Percentiles rank a stretch among this genome's conserved stretches.
phyloP scores from a whole-genome alignment of 2,888 invertebrate genomes.

The Eurytoma californica region DNA sequence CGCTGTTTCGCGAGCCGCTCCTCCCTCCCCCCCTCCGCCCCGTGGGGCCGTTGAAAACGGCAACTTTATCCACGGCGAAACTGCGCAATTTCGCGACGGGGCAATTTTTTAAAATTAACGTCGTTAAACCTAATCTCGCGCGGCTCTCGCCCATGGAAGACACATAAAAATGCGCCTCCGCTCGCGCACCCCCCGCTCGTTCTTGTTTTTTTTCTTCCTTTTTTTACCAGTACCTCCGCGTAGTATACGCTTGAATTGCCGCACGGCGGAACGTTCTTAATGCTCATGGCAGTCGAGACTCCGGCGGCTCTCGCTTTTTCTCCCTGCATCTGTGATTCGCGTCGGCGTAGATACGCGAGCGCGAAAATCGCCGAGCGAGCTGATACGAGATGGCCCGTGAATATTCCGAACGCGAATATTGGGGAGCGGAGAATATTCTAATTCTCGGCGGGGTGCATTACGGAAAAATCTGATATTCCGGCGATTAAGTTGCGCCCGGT shows the following conservation, averaged over 20 bases:
- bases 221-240: neutral
- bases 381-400: conserved; percentile 44
- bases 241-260: conserved; percentile 62
- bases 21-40: neutral
- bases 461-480: neutral
- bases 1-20: conserved; percentile 31
- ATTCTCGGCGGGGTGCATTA: conserved; percentile 9
- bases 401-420: conserved; percentile 41
- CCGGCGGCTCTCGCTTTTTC: conserved; percentile 7
- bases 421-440: conserved; percentile 31
- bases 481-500: no score
- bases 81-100: conserved; percentile 62
- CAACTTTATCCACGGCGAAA: conserved; percentile 63
- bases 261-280: conserved; percentile 66
- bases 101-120: conserved; percentile 71
- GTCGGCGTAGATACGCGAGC: neutral
- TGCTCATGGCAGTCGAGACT: conserved; percentile 56
- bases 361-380: conserved; percentile 25
- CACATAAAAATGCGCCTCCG: conserved; percentile 54
- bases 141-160: conserved; percentile 36
- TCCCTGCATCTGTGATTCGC: conserved; percentile 32
- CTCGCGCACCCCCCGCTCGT: conserved; percentile 49
- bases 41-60: conserved; percentile 37
- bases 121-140: conserved; percentile 70
- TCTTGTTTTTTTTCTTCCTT: neutral